Evolutionary conservation across 2,888 invertebrate genomes (phyloP).

Genomic region (Coelopa pilipes): DNA sequence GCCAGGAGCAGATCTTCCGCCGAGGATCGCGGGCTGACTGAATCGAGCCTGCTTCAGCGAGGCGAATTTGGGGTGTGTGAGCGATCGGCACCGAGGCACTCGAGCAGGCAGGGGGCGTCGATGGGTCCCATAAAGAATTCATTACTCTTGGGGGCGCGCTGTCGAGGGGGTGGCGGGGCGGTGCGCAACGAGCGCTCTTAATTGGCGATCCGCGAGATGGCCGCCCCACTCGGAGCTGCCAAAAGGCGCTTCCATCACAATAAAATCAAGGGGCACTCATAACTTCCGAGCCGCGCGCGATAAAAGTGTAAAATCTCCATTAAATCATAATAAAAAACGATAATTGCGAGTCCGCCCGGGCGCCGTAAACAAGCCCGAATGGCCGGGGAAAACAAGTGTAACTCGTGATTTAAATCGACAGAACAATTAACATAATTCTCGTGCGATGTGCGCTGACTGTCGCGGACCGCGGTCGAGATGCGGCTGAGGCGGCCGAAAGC

Average conservation of each 20-base stretch:
- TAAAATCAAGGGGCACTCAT: conserved; percentile 21
- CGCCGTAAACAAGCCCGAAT: conserved; percentile 53
- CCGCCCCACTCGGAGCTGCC: conserved; percentile 14
- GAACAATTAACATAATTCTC: conserved; percentile 60
- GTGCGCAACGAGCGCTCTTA: conserved; percentile 1
- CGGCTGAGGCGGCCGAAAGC: background rate
- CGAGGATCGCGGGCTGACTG: too few species aligned
- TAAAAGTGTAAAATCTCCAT: conserved; percentile 43
- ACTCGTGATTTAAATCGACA: conserved; percentile 64
- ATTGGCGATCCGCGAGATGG: conserved; percentile 2
- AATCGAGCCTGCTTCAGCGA: too few species aligned
- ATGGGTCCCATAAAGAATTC: conserved; percentile 11
- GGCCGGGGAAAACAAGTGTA: conserved; percentile 58
- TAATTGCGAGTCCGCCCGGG: conserved; percentile 62
- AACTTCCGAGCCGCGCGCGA: conserved; percentile 3
- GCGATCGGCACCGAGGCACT: too few species aligned
- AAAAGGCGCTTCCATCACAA: conserved; percentile 20
- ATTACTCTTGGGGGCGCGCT: background rate
- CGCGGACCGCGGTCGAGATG: background rate
- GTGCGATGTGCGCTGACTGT: conserved; percentile 9
- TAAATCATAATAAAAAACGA: conserved; percentile 63
- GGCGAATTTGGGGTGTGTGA: too few species aligned
- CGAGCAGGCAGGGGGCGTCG: too few species aligned
- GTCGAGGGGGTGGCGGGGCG: background rate
- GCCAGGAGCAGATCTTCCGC: background rate